These are phyloP conservation scores for Xylocopa sonorina DNA, from an alignment of 1,140 invertebrate genomes.

Conservation along the genomic window DNA sequence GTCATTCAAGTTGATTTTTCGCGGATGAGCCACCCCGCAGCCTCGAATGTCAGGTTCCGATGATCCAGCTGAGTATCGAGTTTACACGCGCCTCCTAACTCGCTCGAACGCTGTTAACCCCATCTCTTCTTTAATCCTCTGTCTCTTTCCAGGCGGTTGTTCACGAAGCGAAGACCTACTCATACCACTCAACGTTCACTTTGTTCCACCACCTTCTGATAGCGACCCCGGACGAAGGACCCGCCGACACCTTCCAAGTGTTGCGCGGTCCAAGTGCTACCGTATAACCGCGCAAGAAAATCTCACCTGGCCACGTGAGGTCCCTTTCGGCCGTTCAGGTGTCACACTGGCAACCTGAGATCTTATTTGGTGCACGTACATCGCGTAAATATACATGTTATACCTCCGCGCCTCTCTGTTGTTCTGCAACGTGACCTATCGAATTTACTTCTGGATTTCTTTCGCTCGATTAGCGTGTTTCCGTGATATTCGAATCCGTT, in stretches of 20 bases:
- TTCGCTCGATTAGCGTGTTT: constrained; percentile 9
- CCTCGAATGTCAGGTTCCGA: constrained; percentile 61
- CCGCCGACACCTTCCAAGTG: constrained; percentile 77
- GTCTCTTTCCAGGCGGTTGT: constrained; percentile 17
- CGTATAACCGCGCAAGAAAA: constrained; percentile 67
- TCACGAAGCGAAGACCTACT: constrained; percentile 63
- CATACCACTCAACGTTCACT: constrained; percentile 45
- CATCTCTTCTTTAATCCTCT: constrained; percentile 1
- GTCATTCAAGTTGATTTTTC: constrained; percentile 18
- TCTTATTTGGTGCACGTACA: constrained; percentile 52
- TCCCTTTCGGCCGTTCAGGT: constrained; percentile 70
- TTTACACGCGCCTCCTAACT: constrained; percentile 62
- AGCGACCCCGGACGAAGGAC: constrained; percentile 51
- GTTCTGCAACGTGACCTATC: background rate
- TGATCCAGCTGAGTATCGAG: constrained; percentile 63
- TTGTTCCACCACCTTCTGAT: constrained; percentile 52
- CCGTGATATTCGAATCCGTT: background rate
- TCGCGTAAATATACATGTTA: constrained; percentile 14
- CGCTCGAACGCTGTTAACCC: constrained; percentile 43
- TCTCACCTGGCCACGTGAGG: constrained; percentile 66
- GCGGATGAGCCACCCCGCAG: constrained; percentile 4
- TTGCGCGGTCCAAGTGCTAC: constrained; percentile 68
- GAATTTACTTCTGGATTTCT: constrained; percentile 2
- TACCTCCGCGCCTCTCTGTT: constrained; percentile 2
- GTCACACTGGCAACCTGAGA: constrained; percentile 69